Percentiles rank a stretch among this genome's conserved stretches.
These are phyloP conservation scores for Hyperoplus immaculatus DNA, from an alignment of 2,797 vertebrate species.

Conservation along the genomic window DNA sequence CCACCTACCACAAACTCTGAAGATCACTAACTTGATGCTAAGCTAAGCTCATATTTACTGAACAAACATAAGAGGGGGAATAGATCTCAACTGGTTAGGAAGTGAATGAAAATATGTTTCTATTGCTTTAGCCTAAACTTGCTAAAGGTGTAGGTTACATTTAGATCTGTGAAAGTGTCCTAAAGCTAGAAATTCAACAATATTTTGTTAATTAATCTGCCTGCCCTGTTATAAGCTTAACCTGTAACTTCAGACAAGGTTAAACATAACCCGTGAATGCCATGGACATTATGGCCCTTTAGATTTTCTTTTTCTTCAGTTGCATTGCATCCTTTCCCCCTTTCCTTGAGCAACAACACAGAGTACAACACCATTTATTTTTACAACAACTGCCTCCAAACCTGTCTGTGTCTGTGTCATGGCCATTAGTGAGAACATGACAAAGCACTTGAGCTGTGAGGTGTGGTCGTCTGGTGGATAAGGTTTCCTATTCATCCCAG, in stretches of 20 bases:
- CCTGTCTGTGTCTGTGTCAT: background rate
- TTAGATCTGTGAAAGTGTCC: background rate
- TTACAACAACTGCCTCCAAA: background rate
- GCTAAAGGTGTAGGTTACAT: background rate
- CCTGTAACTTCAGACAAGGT: background rate
- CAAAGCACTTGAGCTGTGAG: slow-evolving; percentile 72
- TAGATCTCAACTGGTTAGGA: too few species aligned
- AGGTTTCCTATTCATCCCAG: slow-evolving; percentile 79
- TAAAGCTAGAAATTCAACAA: background rate
- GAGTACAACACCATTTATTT: background rate
- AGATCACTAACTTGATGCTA: background rate
- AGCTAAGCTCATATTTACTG: background rate
- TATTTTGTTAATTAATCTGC: background rate
- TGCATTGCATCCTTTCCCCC: background rate
- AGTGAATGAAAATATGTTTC: background rate
- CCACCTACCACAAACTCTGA: background rate
- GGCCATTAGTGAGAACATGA: slow-evolving; percentile 43
- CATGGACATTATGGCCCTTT: background rate
- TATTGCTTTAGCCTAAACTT: background rate
- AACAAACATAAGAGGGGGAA: background rate
- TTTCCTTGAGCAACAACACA: background rate
- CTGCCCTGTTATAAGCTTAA: too few species aligned
- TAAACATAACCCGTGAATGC: background rate
- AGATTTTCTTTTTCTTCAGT: background rate
- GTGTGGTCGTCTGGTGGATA: slow-evolving; percentile 74